Base-by-base conservation (phyloP, 1,140 invertebrate genomes). In the Magallana ariakensis region DNA sequence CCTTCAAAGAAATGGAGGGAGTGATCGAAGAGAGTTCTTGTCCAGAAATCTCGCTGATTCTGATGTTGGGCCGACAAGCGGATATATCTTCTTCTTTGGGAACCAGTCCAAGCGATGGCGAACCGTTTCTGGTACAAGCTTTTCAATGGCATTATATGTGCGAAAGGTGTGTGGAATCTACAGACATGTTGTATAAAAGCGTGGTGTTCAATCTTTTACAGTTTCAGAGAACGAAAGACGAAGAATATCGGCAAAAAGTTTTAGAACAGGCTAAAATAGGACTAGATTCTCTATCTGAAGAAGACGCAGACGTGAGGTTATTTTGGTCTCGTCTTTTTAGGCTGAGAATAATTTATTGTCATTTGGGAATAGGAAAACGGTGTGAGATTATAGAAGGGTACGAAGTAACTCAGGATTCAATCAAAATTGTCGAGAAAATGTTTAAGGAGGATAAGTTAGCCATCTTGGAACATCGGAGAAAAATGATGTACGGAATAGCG, bases 281-380 rank as follows among this genome's bases (percentile, higher is more conserved):
- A 75, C 66, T 75, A 9, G 66, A 75, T 33, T 75, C 66, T 75
- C 33, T 75, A 13, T 75, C 66, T 5, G 66, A 75, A 13, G 66
- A 75, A 33, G 22, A 22, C 26, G 66, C 26, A 13, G 66, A 75
- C 33, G 66, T 75, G 19, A 26, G 66, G 10, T 75, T 75, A 11
- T 75, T 75, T 33, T 75, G 66, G 66, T 75, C 66, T 22, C 22
- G 66, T 0, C 66, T 75, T 75, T 75, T 75, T 33, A 75, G 66
- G 26, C 66, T 75, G 15, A 75, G 66, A 75, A 75, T 75, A 75
- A 75, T 75, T 7, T 75, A 26, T 75, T 75, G 66, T 33, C 66
- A 75, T 75, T 33, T 75, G 15, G 66, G 66, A 10, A 75, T 75
- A 46, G 66, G 66, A 75, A 75, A 75, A 75, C 26, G 66, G 5